A percentile compares a stretch with the other conserved stretches of the same genome.
Conservation (phyloP, 2,113 vertebrate species). For the Chloropsis hardwickii region DNA sequence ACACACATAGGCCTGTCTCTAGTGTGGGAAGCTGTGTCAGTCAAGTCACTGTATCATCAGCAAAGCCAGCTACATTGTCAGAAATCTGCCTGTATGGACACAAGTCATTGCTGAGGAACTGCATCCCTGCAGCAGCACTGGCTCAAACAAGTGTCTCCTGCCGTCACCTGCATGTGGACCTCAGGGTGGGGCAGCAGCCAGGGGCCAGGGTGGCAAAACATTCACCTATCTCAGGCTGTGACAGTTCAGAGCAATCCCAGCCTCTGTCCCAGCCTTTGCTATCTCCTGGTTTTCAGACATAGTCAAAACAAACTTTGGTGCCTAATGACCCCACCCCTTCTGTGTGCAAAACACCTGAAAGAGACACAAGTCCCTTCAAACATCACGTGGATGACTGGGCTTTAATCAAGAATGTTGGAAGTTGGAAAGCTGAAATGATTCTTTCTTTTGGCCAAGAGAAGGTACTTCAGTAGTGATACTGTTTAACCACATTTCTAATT, state of each 20-base stretch:
- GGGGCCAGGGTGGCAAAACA: neutral
- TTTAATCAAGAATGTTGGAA: neutral
- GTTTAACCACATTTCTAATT: constrained; percentile 66
- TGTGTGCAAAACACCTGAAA: neutral
- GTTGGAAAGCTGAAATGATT: neutral
- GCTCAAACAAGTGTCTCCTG: accelerated
- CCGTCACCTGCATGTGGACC: accelerated
- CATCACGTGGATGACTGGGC: neutral
- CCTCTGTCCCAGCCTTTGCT: neutral
- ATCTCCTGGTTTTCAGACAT: neutral
- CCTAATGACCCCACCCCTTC: neutral
- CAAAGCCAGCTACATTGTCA: neutral
- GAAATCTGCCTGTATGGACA: neutral
- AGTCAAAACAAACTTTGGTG: neutral
- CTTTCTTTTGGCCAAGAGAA: neutral
- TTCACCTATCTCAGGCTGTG: neutral
- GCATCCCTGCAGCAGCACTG: neutral
- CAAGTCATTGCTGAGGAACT: neutral
- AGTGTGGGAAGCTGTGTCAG: neutral
- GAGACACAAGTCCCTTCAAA: neutral
- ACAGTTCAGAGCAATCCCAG: neutral
- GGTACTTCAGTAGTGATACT: constrained; percentile 24
- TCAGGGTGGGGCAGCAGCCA: neutral
- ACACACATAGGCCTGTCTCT: neutral
- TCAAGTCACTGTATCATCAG: neutral